Evolutionary conservation across 1,140 invertebrate genomes (phyloP).

Genomic region (Monochamus saltuarius): DNA sequence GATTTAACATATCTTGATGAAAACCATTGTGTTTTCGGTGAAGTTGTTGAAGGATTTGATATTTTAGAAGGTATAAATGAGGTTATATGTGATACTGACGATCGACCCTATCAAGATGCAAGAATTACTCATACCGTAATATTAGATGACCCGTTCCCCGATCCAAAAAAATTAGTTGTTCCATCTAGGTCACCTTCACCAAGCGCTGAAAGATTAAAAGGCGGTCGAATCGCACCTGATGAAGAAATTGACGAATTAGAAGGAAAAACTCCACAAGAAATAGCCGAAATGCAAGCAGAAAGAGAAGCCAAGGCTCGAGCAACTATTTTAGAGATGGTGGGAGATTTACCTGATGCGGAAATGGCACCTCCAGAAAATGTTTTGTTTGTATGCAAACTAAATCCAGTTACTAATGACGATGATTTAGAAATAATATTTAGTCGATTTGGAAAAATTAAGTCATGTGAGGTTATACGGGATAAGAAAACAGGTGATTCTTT

Average conservation of each 20-base stretch:
- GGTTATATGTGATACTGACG: conserved; percentile 86
- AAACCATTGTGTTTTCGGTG: conserved; percentile 95
- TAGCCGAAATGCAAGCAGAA: conserved; percentile 85
- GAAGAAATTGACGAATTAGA: conserved; percentile 92
- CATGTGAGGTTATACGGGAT: conserved; percentile 97
- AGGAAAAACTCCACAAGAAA: conserved; percentile 80
- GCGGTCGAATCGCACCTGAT: conserved; percentile 88
- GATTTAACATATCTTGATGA: conserved; percentile 90
- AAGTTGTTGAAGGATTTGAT: conserved; percentile 92
- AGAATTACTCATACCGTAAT: conserved; percentile 97
- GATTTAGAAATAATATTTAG: conserved; percentile 98
- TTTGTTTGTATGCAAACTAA: conserved; percentile 99
- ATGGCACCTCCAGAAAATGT: conserved; percentile 99
- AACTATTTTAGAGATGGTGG: conserved; percentile 97
- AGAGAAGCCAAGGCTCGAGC: conserved; percentile 95
- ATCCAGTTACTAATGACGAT: conserved; percentile 97
- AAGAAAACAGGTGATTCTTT: conserved; percentile 90
- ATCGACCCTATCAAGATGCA: conserved; percentile 94
- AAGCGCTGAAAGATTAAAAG: conserved; percentile 73
- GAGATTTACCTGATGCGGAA: conserved; percentile 95
- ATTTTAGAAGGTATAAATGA: conserved; percentile 84
- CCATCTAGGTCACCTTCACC: conserved; percentile 88
- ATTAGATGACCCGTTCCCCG: conserved; percentile 94
- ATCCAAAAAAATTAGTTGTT: conserved; percentile 74
- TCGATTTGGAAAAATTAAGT: conserved; percentile 90